Percentiles rank a stretch among this genome's conserved stretches.
phyloP scores from a whole-genome alignment of 2,113 vertebrate species.

The Terrapene triunguis region DNA sequence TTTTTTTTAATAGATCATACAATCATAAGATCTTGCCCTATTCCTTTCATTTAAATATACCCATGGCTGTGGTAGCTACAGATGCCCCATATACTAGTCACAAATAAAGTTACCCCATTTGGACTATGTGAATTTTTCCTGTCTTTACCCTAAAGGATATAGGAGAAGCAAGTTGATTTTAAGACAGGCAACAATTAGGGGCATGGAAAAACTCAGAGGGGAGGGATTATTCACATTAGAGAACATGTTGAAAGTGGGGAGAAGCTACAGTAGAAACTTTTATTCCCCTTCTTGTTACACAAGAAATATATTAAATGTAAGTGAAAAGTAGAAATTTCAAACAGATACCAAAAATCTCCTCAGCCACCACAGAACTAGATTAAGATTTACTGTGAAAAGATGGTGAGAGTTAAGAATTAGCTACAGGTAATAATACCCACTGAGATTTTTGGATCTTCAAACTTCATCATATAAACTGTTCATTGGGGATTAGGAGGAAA shows the following conservation, averaged over 20 bases:
- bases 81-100: background rate
- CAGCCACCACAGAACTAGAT: background rate
- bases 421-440: background rate
- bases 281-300: background rate
- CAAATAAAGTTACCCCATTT: background rate
- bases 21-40: slow-evolving; percentile 31
- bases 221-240: background rate
- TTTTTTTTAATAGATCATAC: slow-evolving; percentile 15
- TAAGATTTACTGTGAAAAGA: background rate
- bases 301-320: background rate
- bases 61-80: background rate
- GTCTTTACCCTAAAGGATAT: background rate
- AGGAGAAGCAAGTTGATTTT: background rate
- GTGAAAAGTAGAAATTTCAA: background rate
- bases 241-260: background rate
- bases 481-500: background rate
- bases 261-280: background rate
- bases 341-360: background rate
- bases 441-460: background rate
- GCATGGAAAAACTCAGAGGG: background rate
- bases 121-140: background rate
- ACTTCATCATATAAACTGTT: background rate
- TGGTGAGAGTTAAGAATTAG: background rate
- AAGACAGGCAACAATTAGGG: background rate
- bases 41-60: background rate